Evolutionary conservation across 2,888 invertebrate genomes (phyloP).

Genomic region (Electrophaes corylata): DNA sequence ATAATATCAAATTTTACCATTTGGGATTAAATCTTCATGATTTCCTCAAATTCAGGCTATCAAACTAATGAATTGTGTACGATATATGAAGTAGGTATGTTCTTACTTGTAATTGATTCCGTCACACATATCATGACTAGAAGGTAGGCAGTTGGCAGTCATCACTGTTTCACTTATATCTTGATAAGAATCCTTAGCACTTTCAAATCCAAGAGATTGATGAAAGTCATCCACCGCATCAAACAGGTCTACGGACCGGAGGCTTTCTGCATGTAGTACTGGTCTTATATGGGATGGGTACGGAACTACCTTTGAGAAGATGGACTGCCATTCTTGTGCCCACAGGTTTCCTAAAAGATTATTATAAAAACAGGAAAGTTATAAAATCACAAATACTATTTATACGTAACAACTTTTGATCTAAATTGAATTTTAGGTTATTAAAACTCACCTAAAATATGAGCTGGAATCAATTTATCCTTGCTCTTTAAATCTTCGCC

Average conservation of each 20-base stretch:
- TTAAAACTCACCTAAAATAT: conserved; percentile 84
- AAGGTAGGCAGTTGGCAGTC: conserved; percentile 86
- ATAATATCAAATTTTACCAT: no score
- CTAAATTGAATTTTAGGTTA: background rate
- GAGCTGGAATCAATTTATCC: conserved; percentile 86
- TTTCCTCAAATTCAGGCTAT: no score
- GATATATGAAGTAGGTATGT: no score
- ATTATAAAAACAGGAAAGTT: background rate
- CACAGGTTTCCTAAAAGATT: conserved; percentile 85
- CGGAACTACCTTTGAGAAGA: conserved; percentile 76
- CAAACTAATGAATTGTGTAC: no score
- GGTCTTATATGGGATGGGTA: conserved; percentile 82
- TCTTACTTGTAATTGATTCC: conserved; percentile 85
- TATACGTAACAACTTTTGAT: no score
- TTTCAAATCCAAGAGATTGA: conserved; percentile 84
- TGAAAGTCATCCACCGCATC: conserved; percentile 86
- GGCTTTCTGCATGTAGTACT: conserved; percentile 67
- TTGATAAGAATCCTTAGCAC: conserved; percentile 85
- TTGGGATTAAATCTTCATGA: no score
- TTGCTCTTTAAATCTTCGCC: conserved; percentile 68
- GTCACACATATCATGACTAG: conserved; percentile 89
- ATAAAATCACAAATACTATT: background rate
- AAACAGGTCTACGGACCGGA: conserved; percentile 79
- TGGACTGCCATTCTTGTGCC: conserved; percentile 86
- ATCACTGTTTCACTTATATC: conserved; percentile 84